A percentile compares a stretch with the other conserved stretches of the same genome.
Conservation (phyloP, 2,113 vertebrate species). For the Procavia capensis region DNA sequence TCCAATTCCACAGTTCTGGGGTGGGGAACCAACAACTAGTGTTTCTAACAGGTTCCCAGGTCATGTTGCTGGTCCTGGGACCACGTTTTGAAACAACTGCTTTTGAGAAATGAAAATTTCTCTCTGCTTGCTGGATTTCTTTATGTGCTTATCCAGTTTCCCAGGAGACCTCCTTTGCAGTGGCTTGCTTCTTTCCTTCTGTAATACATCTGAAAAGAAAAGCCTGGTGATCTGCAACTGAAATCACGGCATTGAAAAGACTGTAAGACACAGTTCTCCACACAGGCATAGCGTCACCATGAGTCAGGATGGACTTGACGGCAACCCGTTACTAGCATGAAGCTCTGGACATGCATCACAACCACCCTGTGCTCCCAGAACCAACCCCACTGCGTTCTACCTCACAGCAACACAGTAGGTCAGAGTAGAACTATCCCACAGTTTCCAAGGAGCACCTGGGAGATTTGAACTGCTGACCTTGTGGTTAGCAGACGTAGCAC, state of each 20-base stretch:
- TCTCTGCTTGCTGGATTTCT: not conserved
- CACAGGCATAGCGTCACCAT: too few species aligned
- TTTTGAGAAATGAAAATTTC: not conserved
- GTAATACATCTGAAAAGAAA: not conserved
- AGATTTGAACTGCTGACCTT: too few species aligned
- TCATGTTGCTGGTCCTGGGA: not conserved
- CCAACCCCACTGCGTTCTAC: too few species aligned
- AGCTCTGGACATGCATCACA: not conserved
- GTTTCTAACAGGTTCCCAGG: conserved; percentile 14
- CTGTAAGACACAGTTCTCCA: too few species aligned
- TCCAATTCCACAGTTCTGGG: not conserved
- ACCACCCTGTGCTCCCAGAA: too few species aligned
- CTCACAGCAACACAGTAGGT: too few species aligned
- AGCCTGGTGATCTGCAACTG: not conserved
- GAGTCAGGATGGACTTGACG: too few species aligned
- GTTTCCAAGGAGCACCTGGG: too few species aligned
- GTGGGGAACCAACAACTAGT: not conserved
- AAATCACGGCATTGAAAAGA: not conserved
- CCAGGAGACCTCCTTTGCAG: not conserved
- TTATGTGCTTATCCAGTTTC: not conserved
- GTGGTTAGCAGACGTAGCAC: too few species aligned
- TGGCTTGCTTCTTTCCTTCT: not conserved
- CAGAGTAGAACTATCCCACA: too few species aligned
- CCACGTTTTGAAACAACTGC: not conserved
- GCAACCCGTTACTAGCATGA: not conserved